phyloP scores from a whole-genome alignment of 1,140 invertebrate species.

The Cydia fagiglandana region DNA sequence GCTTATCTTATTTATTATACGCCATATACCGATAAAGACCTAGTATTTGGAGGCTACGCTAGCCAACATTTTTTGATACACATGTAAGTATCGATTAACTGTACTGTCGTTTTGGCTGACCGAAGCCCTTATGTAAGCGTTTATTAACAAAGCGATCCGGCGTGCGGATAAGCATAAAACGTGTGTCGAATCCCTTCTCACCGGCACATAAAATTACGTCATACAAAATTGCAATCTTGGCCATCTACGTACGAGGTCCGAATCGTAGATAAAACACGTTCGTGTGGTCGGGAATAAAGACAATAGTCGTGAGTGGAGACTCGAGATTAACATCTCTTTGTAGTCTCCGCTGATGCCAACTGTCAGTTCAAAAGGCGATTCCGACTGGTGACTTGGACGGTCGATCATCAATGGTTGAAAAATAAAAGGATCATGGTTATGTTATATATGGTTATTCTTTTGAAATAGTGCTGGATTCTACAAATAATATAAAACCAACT shows the following conservation, averaged over 20 bases:
- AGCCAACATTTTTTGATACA: not conserved
- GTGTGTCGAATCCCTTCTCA: conserved; percentile 28
- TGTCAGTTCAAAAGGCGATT: conserved; percentile 28
- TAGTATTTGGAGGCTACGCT: not conserved
- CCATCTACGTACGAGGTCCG: conserved; percentile 54
- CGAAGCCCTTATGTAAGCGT: conserved; percentile 16
- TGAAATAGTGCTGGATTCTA: not conserved
- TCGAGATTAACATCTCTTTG: conserved; percentile 44
- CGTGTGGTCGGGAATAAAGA: conserved; percentile 38
- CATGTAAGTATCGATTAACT: not conserved
- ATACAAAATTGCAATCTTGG: conserved; percentile 47
- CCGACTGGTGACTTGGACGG: conserved; percentile 33
- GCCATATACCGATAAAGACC: no score
- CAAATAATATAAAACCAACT: not conserved
- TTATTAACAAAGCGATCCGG: conserved; percentile 8
- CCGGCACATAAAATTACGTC: conserved; percentile 31
- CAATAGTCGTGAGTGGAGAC: conserved; percentile 38
- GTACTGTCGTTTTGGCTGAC: not conserved
- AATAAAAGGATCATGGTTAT: not conserved
- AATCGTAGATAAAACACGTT: conserved; percentile 61
- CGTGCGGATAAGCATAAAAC: conserved; percentile 19
- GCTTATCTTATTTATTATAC: no score
- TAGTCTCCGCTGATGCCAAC: conserved; percentile 35
- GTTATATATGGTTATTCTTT: not conserved
- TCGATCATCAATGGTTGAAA: not conserved